phyloP scores from a whole-genome alignment of 2,888 invertebrate genomes.

The Chorisops tibialis region DNA sequence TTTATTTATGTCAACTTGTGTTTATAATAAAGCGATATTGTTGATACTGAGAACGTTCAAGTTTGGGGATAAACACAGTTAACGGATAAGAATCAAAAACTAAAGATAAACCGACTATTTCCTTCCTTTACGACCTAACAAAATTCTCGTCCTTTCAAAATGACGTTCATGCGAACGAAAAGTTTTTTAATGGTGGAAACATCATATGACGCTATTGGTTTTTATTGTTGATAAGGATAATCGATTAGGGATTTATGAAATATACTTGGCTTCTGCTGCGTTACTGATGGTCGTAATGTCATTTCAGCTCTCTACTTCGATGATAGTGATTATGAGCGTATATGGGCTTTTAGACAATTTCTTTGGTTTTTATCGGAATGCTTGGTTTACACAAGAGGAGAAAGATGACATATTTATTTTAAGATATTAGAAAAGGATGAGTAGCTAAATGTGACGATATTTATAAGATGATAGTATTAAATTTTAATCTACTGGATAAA shows the following conservation, averaged over 20 bases:
- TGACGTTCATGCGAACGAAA: not conserved
- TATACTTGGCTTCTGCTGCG: not conserved
- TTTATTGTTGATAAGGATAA: constrained; percentile 19
- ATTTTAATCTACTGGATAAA: too few relatives aligned
- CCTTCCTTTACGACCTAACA: constrained; percentile 4
- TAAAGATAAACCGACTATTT: constrained; percentile 15
- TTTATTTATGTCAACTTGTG: constrained; percentile 2
- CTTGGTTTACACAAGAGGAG: too few relatives aligned
- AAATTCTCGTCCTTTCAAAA: not conserved
- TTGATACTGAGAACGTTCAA: not conserved
- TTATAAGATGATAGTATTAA: too few relatives aligned
- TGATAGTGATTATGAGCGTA: constrained; percentile 18
- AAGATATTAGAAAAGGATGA: too few relatives aligned
- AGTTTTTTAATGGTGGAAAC: constrained; percentile 8
- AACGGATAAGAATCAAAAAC: constrained; percentile 25
- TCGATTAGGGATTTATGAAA: constrained; percentile 27
- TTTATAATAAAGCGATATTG: constrained; percentile 10
- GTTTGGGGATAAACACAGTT: constrained; percentile 14
- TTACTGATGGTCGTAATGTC: not conserved
- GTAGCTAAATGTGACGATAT: too few relatives aligned
- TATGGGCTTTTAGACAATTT: not conserved
- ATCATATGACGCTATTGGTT: not conserved
- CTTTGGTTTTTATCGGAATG: too few relatives aligned
- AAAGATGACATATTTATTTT: too few relatives aligned
- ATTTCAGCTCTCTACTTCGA: not conserved